A percentile compares a stretch with the other conserved stretches of the same genome.
Evolutionary conservation across 2,113 vertebrate species (phyloP).

Genomic region (Typhlomys cinereus): DNA sequence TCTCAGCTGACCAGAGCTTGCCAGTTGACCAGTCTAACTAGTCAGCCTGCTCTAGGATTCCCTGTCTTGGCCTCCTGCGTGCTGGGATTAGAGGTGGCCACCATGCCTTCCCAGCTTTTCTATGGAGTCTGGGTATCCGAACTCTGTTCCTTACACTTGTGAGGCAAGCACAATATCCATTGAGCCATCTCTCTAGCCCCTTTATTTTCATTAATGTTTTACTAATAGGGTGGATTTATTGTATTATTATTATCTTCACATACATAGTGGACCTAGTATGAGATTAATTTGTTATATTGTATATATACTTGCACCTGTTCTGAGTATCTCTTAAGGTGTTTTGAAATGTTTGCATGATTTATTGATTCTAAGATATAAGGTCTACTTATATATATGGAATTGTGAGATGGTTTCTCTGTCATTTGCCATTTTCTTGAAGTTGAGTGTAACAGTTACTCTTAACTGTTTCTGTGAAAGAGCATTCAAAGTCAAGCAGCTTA

Average conservation of each 20-base stretch:
- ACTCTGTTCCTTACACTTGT: too few species aligned
- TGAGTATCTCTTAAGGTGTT: constrained; percentile 37
- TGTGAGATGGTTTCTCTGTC: not conserved
- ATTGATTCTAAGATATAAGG: not conserved
- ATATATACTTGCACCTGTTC: not conserved
- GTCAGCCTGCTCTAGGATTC: too few species aligned
- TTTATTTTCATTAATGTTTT: too few species aligned
- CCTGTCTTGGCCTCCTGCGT: too few species aligned
- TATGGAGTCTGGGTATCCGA: too few species aligned
- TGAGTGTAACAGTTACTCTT: not conserved
- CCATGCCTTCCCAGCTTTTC: too few species aligned
- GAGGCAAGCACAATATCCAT: too few species aligned
- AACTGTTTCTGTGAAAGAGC: not conserved
- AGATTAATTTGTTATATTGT: constrained; percentile 35
- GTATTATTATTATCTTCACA: not conserved
- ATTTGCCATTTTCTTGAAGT: constrained; percentile 1
- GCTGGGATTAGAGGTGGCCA: too few species aligned
- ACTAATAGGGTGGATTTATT: not conserved
- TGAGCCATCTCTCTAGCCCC: too few species aligned
- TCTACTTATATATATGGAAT: not conserved
- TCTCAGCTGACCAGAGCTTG: too few species aligned
- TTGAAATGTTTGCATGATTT: not conserved
- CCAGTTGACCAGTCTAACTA: too few species aligned
- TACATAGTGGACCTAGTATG: not conserved
- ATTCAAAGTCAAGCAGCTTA: too few species aligned